Conservation (phyloP, 2,888 invertebrate species). For the Melipona beecheii region DNA sequence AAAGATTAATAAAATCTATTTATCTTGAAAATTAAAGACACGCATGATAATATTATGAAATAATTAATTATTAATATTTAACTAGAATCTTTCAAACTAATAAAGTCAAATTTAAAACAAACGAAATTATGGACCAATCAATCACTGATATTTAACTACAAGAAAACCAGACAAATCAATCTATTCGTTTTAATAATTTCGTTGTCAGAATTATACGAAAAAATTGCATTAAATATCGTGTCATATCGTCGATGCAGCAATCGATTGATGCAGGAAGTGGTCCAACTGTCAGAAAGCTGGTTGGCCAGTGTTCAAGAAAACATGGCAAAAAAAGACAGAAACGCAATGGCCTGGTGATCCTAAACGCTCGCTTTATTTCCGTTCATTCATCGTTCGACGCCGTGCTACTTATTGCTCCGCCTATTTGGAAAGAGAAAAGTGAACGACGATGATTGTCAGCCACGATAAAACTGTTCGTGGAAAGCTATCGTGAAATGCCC, state of each 20-base stretch:
- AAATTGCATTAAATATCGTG: not conserved
- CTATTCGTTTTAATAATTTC: not conserved
- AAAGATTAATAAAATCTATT: no score
- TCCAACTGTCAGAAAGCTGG: not conserved
- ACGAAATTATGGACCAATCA: not conserved
- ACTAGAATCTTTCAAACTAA: no score
- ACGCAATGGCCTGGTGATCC: not conserved
- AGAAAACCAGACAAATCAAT: not conserved
- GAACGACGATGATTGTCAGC: slow-evolving; percentile 60
- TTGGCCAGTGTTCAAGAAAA: not conserved
- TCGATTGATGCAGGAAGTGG: not conserved
- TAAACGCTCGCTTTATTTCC: slow-evolving; percentile 22
- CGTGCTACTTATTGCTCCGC: slow-evolving; percentile 58
- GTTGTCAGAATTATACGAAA: not conserved
- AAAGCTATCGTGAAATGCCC: slow-evolving; percentile 66
- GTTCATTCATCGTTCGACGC: slow-evolving; percentile 55
- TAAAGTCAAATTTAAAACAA: no score
- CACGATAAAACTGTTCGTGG: slow-evolving; percentile 59
- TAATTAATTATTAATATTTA: no score
- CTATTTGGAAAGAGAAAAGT: slow-evolving; percentile 65
- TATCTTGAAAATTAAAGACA: no score
- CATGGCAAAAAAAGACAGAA: not conserved
- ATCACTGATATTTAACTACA: not conserved
- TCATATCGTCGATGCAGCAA: not conserved
- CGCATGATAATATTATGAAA: no score